Conservation (phyloP, 2,888 invertebrate genomes). For the Tortricodes alternella region DNA sequence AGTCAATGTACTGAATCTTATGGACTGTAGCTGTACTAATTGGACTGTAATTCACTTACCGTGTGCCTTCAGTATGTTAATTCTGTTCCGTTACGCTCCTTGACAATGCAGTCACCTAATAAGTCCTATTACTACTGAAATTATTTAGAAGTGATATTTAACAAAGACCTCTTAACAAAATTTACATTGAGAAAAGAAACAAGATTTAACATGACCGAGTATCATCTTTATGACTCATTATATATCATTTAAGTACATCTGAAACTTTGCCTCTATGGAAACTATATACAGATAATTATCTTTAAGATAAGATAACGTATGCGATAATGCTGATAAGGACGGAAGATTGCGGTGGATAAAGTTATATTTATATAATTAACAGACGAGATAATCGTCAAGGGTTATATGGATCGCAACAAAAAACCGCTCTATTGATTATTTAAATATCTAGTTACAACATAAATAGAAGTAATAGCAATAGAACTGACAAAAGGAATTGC, state of each 20-base stretch:
- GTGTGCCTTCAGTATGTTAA: conserved; percentile 6
- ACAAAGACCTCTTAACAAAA: too few relatives aligned
- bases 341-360: conserved; percentile 11
- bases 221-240: too few relatives aligned
- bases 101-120: neutral
- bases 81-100: neutral
- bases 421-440: too few relatives aligned
- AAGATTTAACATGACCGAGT: too few relatives aligned
- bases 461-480: too few relatives aligned
- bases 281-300: conserved; percentile 8
- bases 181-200: too few relatives aligned
- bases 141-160: too few relatives aligned
- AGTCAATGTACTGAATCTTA: neutral
- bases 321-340: conserved; percentile 10
- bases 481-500: too few relatives aligned
- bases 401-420: neutral
- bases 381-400: conserved; percentile 11
- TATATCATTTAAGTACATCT: neutral
- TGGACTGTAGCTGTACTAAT: neutral
- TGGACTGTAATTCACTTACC: conserved; percentile 10
- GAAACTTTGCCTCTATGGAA: neutral
- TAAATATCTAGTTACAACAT: too few relatives aligned
- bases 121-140: neutral
- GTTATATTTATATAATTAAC: conserved; percentile 1
- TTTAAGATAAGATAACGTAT: conserved; percentile 13